Conservation (phyloP, 35 echinoderm and acorn worm species). For the Apostichopus japonicus region DNA sequence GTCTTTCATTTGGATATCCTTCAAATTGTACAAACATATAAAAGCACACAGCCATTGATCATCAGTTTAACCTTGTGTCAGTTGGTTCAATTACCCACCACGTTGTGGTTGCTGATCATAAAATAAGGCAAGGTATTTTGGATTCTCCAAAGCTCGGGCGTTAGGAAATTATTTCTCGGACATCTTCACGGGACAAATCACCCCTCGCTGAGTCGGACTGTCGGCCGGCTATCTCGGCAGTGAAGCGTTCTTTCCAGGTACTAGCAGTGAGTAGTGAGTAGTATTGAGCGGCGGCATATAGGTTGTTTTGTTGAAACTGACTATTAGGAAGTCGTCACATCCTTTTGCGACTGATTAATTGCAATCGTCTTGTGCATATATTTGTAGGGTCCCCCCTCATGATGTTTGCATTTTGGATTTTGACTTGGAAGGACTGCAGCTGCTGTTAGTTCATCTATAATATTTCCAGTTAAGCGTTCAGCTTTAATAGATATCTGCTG, state of each 20-base stretch:
- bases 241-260: too few relatives aligned
- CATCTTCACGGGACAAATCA: slow-evolving; percentile 24
- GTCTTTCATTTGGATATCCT: too few relatives aligned
- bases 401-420: background rate
- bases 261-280: too few relatives aligned
- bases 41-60: too few relatives aligned
- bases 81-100: background rate
- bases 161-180: slow-evolving; percentile 13
- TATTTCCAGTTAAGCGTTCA: too few relatives aligned
- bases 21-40: too few relatives aligned
- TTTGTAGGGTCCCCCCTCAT: background rate
- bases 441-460: background rate
- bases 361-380: background rate
- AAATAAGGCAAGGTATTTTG: background rate
- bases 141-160: background rate
- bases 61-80: too few relatives aligned
- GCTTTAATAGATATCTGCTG: too few relatives aligned
- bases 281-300: too few relatives aligned
- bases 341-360: background rate
- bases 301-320: too few relatives aligned
- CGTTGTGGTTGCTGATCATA: background rate
- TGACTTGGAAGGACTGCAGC: background rate
- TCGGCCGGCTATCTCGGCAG: too few relatives aligned
- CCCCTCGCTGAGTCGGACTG: slow-evolving; percentile 28
- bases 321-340: background rate